phyloP scores from a whole-genome alignment of 2,888 invertebrate species.

The Resseliella maxima region DNA sequence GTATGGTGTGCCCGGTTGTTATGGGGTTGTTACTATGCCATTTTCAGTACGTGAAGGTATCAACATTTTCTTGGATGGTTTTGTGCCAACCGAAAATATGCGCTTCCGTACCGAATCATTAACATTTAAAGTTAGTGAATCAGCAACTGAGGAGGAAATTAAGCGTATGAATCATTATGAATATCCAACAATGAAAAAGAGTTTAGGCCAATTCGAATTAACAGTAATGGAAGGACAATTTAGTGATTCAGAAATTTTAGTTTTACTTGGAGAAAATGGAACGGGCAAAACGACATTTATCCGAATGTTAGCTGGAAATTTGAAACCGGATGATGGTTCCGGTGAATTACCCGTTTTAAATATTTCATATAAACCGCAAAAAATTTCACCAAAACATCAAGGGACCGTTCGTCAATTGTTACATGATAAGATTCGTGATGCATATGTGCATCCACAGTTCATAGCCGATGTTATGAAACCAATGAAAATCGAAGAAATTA shows the following conservation, averaged over 20 bases:
- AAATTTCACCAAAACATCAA: conserved; percentile 97
- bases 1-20: conserved; percentile 98
- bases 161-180: conserved; percentile 97
- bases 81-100: conserved; percentile 98
- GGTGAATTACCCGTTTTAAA: conserved; percentile 83
- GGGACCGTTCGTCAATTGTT: conserved; percentile 91
- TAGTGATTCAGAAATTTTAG: conserved; percentile 99
- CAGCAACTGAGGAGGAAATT: conserved; percentile 96
- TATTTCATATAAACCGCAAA: conserved; percentile 99
- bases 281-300: conserved; percentile 99
- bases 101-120: conserved; percentile 97
- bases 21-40: conserved; percentile 99
- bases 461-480: conserved; percentile 99
- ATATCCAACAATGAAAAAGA: conserved; percentile 92
- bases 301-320: conserved; percentile 95
- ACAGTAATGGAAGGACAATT: conserved; percentile 91
- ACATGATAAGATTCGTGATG: conserved; percentile 97
- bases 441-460: conserved; percentile 97
- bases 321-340: conserved; percentile 82
- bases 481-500: conserved; percentile 94
- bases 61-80: conserved; percentile 99
- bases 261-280: conserved; percentile 96
- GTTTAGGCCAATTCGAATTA: conserved; percentile 79
- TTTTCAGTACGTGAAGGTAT: conserved; percentile 99
- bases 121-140: conserved; percentile 96